A percentile compares a stretch with the other conserved stretches of the same genome.
Evolutionary conservation across 2,888 invertebrate genomes (phyloP).

Genomic region (Cerceris rybyensis): DNA sequence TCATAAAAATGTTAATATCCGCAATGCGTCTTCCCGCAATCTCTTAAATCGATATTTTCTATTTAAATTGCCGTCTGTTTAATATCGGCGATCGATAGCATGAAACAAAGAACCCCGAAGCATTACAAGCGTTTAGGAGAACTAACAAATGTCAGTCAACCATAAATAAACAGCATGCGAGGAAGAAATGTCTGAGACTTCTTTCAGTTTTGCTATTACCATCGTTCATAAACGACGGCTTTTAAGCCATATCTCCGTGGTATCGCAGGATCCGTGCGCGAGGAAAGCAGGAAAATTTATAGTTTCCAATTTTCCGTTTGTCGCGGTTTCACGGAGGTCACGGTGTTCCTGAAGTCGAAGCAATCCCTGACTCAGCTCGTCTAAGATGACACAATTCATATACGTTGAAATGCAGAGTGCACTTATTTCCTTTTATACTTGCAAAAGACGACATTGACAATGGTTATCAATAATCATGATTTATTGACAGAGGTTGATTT

Average conservation of each 20-base stretch:
- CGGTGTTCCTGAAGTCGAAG: slow-evolving; percentile 5
- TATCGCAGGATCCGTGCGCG: slow-evolving; percentile 10
- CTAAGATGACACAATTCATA: slow-evolving; percentile 14
- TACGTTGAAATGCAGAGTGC: slow-evolving; percentile 14
- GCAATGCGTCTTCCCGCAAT: too few relatives aligned
- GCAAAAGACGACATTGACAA: not conserved
- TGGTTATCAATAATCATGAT: slow-evolving; percentile 5
- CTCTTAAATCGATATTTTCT: too few relatives aligned
- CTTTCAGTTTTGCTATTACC: not conserved
- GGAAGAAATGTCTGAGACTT: not conserved
- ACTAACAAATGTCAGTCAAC: not conserved
- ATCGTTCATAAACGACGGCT: slow-evolving; percentile 25
- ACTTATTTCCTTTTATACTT: not conserved
- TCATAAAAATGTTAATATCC: too few relatives aligned
- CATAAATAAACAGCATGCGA: too few relatives aligned
- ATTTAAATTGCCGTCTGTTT: too few relatives aligned
- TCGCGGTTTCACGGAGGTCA: slow-evolving; percentile 12
- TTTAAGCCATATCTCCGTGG: slow-evolving; percentile 15
- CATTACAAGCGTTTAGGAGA: not conserved
- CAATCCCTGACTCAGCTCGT: slow-evolving; percentile 21
- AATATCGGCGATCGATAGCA: too few relatives aligned
- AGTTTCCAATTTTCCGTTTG: slow-evolving; percentile 58
- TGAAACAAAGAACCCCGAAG: not conserved
- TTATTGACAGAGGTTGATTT: slow-evolving; percentile 4
- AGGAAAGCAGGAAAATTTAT: slow-evolving; percentile 46